Percentiles rank a stretch among this genome's conserved stretches.
These are phyloP conservation scores for Folsomia manolachei DNA, from an alignment of 2,888 invertebrate genomes.

Conservation along the genomic window DNA sequence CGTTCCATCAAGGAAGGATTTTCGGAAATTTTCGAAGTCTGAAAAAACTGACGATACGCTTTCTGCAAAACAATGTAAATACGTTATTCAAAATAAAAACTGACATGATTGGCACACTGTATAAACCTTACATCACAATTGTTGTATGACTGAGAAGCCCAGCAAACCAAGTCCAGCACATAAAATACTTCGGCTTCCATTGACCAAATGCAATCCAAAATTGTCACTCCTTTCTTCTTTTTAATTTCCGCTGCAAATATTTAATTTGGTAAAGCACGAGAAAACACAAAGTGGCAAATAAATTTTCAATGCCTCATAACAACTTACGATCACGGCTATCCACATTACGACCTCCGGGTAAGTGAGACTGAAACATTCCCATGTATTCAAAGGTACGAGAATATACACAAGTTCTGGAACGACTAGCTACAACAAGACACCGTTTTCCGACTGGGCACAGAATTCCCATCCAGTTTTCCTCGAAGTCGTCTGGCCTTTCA, in stretches of 20 bases:
- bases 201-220: conserved; percentile 80
- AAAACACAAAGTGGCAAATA: conserved; percentile 21
- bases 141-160: conserved; percentile 70
- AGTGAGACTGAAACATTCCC: conserved; percentile 62
- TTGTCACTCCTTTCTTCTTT: conserved; percentile 59
- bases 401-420: conserved; percentile 67
- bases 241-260: conserved; percentile 43
- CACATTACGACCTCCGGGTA: conserved; percentile 67
- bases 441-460: conserved; percentile 82
- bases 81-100: conserved; percentile 9
- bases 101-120: conserved; percentile 35
- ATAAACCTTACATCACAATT: conserved; percentile 77
- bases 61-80: conserved; percentile 60
- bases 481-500: conserved; percentile 75
- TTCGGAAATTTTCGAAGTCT: conserved; percentile 70
- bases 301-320: not conserved
- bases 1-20: conserved; percentile 56
- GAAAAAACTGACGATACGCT: conserved; percentile 81
- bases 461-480: conserved; percentile 68
- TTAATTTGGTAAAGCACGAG: too few species aligned
- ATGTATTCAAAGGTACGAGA: conserved; percentile 64
- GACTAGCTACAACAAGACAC: conserved; percentile 72
- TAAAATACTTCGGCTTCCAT: conserved; percentile 64
- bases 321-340: conserved; percentile 35
- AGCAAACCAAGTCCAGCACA: conserved; percentile 77